phyloP scores from a whole-genome alignment of 2,797 vertebrate genomes.

The Chelonia mydas region DNA sequence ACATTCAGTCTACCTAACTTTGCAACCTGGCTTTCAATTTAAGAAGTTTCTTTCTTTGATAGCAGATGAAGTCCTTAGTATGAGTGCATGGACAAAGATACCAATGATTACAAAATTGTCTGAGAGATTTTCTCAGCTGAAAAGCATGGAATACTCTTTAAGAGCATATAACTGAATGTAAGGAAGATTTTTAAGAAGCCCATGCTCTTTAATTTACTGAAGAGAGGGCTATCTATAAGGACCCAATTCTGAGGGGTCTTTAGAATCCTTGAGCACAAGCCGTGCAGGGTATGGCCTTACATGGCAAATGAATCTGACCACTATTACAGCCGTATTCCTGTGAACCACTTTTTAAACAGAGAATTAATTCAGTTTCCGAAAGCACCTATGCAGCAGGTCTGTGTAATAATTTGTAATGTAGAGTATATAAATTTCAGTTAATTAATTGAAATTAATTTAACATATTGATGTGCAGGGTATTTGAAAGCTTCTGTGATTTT shows the following conservation, averaged over 20 bases:
- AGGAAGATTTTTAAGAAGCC: background rate
- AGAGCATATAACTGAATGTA: background rate
- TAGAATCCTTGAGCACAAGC: fast-evolving
- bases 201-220: background rate
- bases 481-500: slow-evolving; percentile 48
- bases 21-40: background rate
- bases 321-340: background rate
- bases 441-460: background rate
- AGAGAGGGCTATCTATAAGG: background rate
- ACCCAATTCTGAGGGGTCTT: background rate
- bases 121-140: background rate
- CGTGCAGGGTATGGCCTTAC: background rate
- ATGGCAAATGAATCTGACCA: background rate
- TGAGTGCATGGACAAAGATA: slow-evolving; percentile 1
- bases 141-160: background rate
- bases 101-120: background rate
- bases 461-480: background rate
- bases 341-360: background rate
- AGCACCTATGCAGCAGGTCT: background rate
- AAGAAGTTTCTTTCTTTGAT: fast-evolving
- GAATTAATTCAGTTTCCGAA: background rate
- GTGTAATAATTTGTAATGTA: background rate
- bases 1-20: background rate
- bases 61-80: background rate
- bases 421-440: background rate